These are phyloP conservation scores for Chalcosyrphus nemorum DNA, from an alignment of 2,888 invertebrate species.

Conservation along the genomic window DNA sequence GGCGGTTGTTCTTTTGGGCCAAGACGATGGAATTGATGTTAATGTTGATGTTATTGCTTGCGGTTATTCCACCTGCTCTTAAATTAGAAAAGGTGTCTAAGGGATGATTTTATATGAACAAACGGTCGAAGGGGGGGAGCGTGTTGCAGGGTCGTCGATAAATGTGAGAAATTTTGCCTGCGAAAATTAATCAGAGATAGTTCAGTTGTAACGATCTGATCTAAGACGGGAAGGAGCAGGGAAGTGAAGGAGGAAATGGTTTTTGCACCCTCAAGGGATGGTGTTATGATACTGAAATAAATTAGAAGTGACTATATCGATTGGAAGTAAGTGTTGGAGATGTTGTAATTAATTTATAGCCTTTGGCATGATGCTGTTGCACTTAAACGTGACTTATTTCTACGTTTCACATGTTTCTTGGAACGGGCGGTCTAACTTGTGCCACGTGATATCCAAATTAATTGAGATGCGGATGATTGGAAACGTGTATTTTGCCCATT, in stretches of 20 bases:
- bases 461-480: not conserved
- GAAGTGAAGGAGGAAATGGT: not conserved
- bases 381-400: slow-evolving; percentile 47
- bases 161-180: slow-evolving; percentile 42
- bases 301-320: slow-evolving; percentile 46
- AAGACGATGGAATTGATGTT: slow-evolving; percentile 57
- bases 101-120: slow-evolving; percentile 55
- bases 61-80: slow-evolving; percentile 64
- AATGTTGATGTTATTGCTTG: slow-evolving; percentile 62
- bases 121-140: no score
- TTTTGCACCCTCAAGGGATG: slow-evolving; percentile 29
- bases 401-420: not conserved
- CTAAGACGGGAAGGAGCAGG: not conserved
- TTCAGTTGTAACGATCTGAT: slow-evolving; percentile 4
- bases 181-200: slow-evolving; percentile 56
- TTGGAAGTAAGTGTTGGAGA: slow-evolving; percentile 49
- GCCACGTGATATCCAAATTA: not conserved
- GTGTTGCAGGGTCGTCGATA: slow-evolving; percentile 2
- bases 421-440: not conserved
- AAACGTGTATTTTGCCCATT: not conserved
- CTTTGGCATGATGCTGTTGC: slow-evolving; percentile 27
- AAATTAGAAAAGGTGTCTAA: slow-evolving; percentile 53
- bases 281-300: slow-evolving; percentile 50
- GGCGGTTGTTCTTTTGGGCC: slow-evolving; percentile 23
- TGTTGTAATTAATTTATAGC: slow-evolving; percentile 58